Conservation (phyloP, 2,113 vertebrate genomes). For the Cettia cetti region DNA sequence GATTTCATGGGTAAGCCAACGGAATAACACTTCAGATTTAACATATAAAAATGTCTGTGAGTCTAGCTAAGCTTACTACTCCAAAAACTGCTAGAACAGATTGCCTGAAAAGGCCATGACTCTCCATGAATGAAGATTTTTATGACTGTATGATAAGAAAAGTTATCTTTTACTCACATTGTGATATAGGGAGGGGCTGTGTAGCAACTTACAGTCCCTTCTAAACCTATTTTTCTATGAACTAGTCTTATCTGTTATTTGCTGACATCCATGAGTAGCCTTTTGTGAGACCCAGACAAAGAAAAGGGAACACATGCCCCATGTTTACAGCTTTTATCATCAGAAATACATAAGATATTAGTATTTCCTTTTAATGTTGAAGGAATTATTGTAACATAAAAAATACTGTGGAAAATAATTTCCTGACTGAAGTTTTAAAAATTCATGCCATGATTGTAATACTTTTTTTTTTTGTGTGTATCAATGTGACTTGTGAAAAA, state of each 20-base stretch:
- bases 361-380: background rate
- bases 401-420: background rate
- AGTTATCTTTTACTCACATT: background rate
- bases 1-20: background rate
- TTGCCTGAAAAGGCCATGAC: background rate
- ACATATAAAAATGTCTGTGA: background rate
- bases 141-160: background rate
- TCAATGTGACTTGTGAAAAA: background rate
- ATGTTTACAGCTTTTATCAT: background rate
- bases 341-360: background rate
- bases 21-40: background rate
- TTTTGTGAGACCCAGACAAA: background rate
- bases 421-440: background rate
- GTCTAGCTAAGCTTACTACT: background rate
- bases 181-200: background rate
- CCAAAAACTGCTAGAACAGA: background rate
- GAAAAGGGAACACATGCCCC: background rate
- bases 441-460: background rate
- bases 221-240: background rate
- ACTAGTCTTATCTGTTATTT: background rate
- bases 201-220: background rate
- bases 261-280: background rate
- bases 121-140: background rate
- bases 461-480: background rate
- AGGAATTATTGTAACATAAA: background rate